Evolutionary conservation across 2,888 invertebrate genomes (phyloP), one percentile per base, ranked within the genome.

Genomic region (Meiosimyza platycephala): DNA sequence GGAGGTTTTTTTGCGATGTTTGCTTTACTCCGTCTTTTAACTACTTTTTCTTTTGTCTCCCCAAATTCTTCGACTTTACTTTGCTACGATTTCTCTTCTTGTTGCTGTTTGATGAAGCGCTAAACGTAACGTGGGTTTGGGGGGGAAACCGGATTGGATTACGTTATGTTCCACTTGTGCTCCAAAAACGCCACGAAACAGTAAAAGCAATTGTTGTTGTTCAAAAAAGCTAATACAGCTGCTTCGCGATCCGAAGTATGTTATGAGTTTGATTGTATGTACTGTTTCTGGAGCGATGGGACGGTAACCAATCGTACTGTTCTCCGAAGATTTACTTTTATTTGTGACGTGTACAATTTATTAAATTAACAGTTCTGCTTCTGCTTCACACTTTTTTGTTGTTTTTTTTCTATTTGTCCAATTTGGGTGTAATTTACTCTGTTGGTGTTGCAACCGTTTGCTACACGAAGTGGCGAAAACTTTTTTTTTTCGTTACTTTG

Each of bases 161-260:
- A 68, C 48, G 59, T 50, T 68, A 68, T 50, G 68, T 68, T 68
- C 68, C 68, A 68, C 68, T 59, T 40, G 68, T 59, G 59, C 69
- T 70, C 69, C 69, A 52, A 70, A 70, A 70, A 62, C 60, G 69
- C 69, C 69, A 70, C 69, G 69, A 70, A 70, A 40, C 69, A 70
- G 15, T 16, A 16, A 28, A 16, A 6, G 18, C 16, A 7, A 22
- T 66, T 68, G 57, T 57, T 67, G 52, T 54, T 66, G 57, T 69
- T 70, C 40, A 40, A 40, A 40, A 22, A 40, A 40, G 51, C 52
- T 50, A 11, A 12, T 28, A 52, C 52, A 62, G 69, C 69, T 62
- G 62, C 50, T 28, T 28, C 28, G 28, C 40, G 40, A 40, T 9
- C 40, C 40, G 9, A 40, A 9, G 40, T 40, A 5, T 40, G 6